phyloP scores from a whole-genome alignment of 1,140 invertebrate genomes.

The Hormaphis cornu region DNA sequence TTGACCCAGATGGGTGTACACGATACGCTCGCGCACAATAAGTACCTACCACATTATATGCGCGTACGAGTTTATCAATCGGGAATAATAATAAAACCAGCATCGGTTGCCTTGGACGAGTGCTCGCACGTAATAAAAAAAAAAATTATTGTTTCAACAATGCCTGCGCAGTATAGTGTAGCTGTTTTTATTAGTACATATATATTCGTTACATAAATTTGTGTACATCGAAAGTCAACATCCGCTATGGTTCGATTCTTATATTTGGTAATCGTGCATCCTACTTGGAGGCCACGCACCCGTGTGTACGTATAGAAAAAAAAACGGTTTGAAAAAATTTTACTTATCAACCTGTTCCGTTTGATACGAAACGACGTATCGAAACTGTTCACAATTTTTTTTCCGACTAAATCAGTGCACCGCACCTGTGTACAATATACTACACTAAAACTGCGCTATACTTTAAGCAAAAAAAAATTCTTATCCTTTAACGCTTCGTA shows the following conservation, averaged over 20 bases:
- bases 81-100: neutral
- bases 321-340: too few relatives aligned
- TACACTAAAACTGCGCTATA: too few relatives aligned
- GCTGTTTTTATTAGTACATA: too few relatives aligned
- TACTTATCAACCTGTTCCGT: too few relatives aligned
- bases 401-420: too few relatives aligned
- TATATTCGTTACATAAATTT: neutral
- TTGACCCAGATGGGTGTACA: neutral
- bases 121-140: neutral
- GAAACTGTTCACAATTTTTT: too few relatives aligned
- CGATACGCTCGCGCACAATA: neutral
- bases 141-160: conserved; percentile 10
- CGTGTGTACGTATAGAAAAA: neutral
- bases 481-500: too few relatives aligned
- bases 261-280: conserved; percentile 6
- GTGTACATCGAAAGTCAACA: conserved; percentile 17
- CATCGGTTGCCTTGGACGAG: neutral
- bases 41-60: neutral
- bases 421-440: too few relatives aligned
- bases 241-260: neutral
- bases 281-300: conserved; percentile 16
- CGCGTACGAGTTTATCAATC: neutral
- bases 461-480: too few relatives aligned
- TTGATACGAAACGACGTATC: too few relatives aligned
- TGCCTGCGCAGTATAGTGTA: neutral